Evolutionary conservation across 1,140 invertebrate species (phyloP).

Genomic region (Lutraria rhynchaena): DNA sequence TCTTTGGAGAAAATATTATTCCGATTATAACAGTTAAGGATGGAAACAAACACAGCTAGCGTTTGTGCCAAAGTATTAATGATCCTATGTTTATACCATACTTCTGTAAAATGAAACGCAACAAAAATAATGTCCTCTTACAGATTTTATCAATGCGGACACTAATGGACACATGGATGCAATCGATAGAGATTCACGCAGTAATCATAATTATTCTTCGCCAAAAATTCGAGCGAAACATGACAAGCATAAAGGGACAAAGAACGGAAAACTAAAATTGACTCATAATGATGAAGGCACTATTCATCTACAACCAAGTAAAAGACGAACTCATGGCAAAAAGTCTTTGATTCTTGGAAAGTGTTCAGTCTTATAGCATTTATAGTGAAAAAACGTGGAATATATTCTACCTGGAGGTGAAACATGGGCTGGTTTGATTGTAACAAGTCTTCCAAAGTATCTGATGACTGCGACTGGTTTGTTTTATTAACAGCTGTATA

Average conservation of each 20-base stretch:
- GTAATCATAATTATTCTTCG: slow-evolving; percentile 33
- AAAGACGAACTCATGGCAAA: slow-evolving; percentile 76
- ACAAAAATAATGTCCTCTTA: no score
- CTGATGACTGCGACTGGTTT: no score
- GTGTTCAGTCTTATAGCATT: slow-evolving; percentile 74
- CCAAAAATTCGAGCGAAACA: slow-evolving; percentile 63
- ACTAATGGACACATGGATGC: slow-evolving; percentile 58
- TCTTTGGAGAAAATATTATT: no score
- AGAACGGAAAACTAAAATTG: slow-evolving; percentile 63
- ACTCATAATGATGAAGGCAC: slow-evolving; percentile 71
- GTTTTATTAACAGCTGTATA: no score
- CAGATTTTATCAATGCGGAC: slow-evolving; percentile 71
- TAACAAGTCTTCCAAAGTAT: no score
- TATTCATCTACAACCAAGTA: slow-evolving; percentile 77
- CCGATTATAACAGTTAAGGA: no score
- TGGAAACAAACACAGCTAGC: no score
- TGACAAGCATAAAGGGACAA: slow-evolving; percentile 62
- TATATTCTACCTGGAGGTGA: no score
- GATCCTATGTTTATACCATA: no score
- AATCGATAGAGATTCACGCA: slow-evolving; percentile 20
- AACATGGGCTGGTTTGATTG: no score
- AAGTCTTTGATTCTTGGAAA: slow-evolving; percentile 79
- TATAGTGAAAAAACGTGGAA: not conserved
- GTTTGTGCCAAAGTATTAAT: no score
- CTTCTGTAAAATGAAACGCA: no score